Evolutionary conservation across 2,888 invertebrate genomes (phyloP), one percentile per base, ranked within the genome.

Genomic region (Tortrix viridana): DNA sequence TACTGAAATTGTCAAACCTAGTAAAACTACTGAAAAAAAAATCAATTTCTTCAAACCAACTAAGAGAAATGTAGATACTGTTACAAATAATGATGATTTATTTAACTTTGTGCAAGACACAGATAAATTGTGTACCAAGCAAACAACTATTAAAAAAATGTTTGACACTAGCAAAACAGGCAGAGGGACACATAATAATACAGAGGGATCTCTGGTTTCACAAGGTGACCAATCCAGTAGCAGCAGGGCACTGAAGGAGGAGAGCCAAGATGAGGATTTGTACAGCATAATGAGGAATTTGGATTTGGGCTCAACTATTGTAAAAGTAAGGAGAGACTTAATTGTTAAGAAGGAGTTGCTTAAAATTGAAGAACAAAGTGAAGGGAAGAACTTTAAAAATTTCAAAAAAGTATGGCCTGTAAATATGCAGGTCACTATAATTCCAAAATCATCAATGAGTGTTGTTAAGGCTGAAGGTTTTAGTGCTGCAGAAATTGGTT

Each of bases 371-470:
- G 74, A 71, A 57, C 67, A 66, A 60, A 69, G 74, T 59, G 60
- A 48, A 60, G 63, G 79, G 0, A 85, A 77, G 62, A 91, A 92
- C 72, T 92, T 90, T 71, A 92, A 92, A 65, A 92, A 82, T 66
- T 91, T 92, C 65, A 89, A 89, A 73, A 92, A 92, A 68, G 85
- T 91, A 18, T 91, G 91, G 91, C 92, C 91, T 65, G 47, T 88
- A 6, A 89, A 84, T 72, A 84, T 80, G 78, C 85, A 86, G 66
- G 73, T 82, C 14, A 82, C 80, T 67, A 65, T 84, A 41, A 77
- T 83, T 66, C 75, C 82, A 14, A 77, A 73, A 52, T 74, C 80
- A 63, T 75, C 77, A 23, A 79, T 75, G 71, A 74, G 55, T 54
- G 63, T 74, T 57, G 65, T 71, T n/a, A 69, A 65, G 55, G 56